Conservation (phyloP, 2,888 invertebrate species). For the Copidosoma aretas region DNA sequence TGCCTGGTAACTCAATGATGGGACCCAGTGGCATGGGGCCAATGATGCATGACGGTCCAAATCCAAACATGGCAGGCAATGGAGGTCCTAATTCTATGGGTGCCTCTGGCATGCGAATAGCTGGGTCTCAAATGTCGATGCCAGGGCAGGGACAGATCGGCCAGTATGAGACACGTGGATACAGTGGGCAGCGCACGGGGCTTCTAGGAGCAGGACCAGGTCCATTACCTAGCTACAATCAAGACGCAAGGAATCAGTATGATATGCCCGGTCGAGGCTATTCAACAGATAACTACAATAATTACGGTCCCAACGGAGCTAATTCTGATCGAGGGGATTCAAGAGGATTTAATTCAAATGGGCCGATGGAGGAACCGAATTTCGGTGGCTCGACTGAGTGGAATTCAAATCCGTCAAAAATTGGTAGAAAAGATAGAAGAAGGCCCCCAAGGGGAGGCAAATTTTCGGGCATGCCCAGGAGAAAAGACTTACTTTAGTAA, state of each 20-base stretch:
- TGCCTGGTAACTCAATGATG: conserved; percentile 33
- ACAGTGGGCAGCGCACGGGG: conserved; percentile 52
- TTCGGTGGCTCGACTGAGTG: conserved; percentile 37
- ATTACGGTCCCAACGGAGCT: conserved; percentile 34
- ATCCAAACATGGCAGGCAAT: conserved; percentile 55
- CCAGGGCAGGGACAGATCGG: conserved; percentile 51
- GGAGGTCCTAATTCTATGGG: conserved; percentile 49
- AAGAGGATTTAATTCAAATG: conserved; percentile 45
- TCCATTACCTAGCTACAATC: conserved; percentile 47
- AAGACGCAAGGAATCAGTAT: conserved; percentile 50
- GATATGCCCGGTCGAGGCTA: conserved; percentile 44
- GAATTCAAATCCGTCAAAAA: conserved; percentile 5
- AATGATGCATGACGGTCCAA: conserved; percentile 60
- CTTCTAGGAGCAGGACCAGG: conserved; percentile 56
- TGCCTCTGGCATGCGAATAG: conserved; percentile 65
- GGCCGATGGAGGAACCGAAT: conserved; percentile 46
- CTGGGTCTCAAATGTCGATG: conserved; percentile 43
- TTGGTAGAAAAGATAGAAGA: conserved; percentile 32
- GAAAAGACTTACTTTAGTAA: conserved; percentile 30
- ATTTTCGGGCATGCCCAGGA: conserved; percentile 31
- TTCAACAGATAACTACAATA: conserved; percentile 26
- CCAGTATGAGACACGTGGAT: conserved; percentile 53
- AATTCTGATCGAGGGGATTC: conserved; percentile 46
- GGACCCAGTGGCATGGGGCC: conserved; percentile 32
- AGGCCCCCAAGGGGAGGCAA: conserved; percentile 32